Evolutionary conservation across 2,797 vertebrate species (phyloP), one percentile per base, ranked within the genome.

Genomic region (Hemibagrus guttatus): DNA sequence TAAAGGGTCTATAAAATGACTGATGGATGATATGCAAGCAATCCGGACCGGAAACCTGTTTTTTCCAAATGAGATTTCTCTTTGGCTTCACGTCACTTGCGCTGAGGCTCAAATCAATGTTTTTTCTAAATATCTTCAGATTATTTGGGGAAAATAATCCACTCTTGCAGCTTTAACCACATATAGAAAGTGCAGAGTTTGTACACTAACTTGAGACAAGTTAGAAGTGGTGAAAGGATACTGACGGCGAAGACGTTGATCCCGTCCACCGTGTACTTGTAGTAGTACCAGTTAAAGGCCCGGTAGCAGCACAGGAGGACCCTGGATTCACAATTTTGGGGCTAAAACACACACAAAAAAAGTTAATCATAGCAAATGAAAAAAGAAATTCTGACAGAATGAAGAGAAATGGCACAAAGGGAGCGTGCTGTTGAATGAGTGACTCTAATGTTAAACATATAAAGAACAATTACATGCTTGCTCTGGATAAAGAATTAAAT

Each of bases 221-320:
- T 54, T 23, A 1, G 21, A 21, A 26, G 3, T 3, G 2, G 61
- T 2, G 28, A 88, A 96, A 96, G 96, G 96, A 97, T 96, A 96
- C 96, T 96, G 89, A 96, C 95, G 0, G 96, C 96, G 0, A 97
- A 97, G 42, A 98, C 94, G 0, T 97, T 95, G 89, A 97, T 95
- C 79, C 97, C 96, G 0, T 96, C 95, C 75, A 96, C 92, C 0
- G 95, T 89, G 42, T 96, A 97, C 86, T 97, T 97, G 93, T 97
- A 97, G 90, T 97, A 97, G 92, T 97, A 95, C 81, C 95, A 88
- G 69, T 97, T 97, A 74, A 95, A 90, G 0, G 97, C 97, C 0
- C 85, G 93, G 87, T 96, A 94, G 87, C 96, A 96, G 92, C 95
- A 97, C 5, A 97, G 91, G 52, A 96, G 80, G 83, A 95, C 90